Conservation (phyloP, 1,140 invertebrate species). For the Limonius californicus region DNA sequence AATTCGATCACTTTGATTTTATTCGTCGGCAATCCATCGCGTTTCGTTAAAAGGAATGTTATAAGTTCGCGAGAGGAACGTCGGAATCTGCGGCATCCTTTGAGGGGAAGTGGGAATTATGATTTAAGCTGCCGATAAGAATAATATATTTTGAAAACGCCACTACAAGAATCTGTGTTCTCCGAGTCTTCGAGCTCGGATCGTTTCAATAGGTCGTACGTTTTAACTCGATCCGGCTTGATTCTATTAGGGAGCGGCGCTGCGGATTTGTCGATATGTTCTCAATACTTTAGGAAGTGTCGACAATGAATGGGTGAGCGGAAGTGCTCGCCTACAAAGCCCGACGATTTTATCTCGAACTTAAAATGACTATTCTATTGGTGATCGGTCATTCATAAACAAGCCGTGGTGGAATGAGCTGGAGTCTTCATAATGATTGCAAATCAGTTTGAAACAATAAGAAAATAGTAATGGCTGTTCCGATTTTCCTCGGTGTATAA, state of each 20-base stretch:
- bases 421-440: no score
- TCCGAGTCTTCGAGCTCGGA: neutral
- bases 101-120: conserved; percentile 3
- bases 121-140: conserved; percentile 5
- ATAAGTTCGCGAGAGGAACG: neutral
- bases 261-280: conserved; percentile 8
- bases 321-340: neutral
- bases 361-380: neutral
- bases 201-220: neutral
- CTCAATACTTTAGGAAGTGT: conserved; percentile 4
- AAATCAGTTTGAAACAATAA: no score
- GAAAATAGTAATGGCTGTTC: no score
- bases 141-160: conserved; percentile 7
- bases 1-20: neutral
- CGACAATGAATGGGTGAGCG: conserved; percentile 1
- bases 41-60: neutral
- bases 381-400: no score
- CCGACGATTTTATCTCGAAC: neutral
- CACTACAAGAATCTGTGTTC: neutral
- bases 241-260: conserved; percentile 1
- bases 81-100: neutral
- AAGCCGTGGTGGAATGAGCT: no score
- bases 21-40: neutral
- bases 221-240: conserved; percentile 1
- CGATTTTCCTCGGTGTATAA: no score